Evolutionary conservation across 2,113 vertebrate genomes (phyloP), one percentile per base, ranked within the genome.

Genomic region (Scalopus aquaticus): DNA sequence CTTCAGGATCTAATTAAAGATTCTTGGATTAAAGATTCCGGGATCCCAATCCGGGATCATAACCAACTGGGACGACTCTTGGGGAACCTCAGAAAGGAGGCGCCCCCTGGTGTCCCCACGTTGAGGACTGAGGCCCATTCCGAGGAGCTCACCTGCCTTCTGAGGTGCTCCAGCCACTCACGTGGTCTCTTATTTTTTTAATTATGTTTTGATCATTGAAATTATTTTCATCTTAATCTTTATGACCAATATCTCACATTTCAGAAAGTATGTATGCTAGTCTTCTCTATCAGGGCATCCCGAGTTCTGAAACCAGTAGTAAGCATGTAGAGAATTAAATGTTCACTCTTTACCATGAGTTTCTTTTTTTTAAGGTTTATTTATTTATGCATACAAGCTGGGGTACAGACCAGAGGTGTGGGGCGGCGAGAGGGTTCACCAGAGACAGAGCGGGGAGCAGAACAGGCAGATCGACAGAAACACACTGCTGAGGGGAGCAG

Each of bases 31-130:
- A n/a, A n/a, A n/a, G n/a, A n/a, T 60, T 35, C 16, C n/a, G 19
- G 28, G 42, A 32, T 69, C 78, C 58, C 32, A 58, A 64, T 42
- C 60, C 44, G 51, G 85, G 54, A 56, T 65, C 64, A 30, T 64
- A 19, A 56, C 5, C 7, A 15, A 12, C 15, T 5, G 4, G 13
- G 81, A 82, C 81, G 64, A 89, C 92, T 92, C 95, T 60, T 10
- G 79, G 95, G 89, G 91, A 95, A 91, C 17, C 78, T 96, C 80
- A 96, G 93, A 89, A 91, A 58, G 37, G n/a, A 91, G 82, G 83
- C 54, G 64, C 94, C 95, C 95, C 95, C 97, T 96, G 90, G 90
- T 89, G 95, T 80, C 15, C 24, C 67, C 58, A 49, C 90, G 74
- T 83, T 70, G 54, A 76, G 78, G 72, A 54, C 19, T 1, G 32